These are phyloP conservation scores for Nephotettix cincticeps DNA, from an alignment of 1,140 invertebrate genomes.

Conservation along the genomic window DNA sequence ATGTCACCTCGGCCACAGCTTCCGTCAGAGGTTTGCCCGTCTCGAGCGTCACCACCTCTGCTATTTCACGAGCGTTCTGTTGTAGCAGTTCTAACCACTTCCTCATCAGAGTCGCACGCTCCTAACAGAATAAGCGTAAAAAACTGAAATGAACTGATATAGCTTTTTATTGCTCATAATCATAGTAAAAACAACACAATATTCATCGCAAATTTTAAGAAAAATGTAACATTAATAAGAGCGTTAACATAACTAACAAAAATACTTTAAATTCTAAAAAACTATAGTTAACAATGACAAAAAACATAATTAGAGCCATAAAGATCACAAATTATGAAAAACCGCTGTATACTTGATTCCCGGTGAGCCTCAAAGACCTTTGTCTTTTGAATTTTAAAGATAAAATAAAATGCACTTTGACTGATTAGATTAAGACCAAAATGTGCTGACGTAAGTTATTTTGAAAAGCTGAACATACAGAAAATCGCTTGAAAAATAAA, in stretches of 20 bases:
- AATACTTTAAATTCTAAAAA: too few species aligned
- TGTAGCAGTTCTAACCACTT: slow-evolving; percentile 79
- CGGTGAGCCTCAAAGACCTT: background rate
- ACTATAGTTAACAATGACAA: background rate
- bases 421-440: background rate
- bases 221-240: background rate
- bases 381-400: too few species aligned
- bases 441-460: background rate
- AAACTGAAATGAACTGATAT: too few species aligned
- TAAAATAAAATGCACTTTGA: too few species aligned
- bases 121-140: too few species aligned
- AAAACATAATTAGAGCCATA: background rate
- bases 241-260: too few species aligned
- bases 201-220: background rate
- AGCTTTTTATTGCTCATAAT: too few species aligned
- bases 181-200: background rate
- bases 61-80: slow-evolving; percentile 71
- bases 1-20: slow-evolving; percentile 83
- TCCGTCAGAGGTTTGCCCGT: slow-evolving; percentile 90
- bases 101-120: slow-evolving; percentile 55
- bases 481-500: background rate
- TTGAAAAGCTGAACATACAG: too few species aligned
- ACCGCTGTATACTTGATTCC: background rate
- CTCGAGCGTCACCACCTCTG: slow-evolving; percentile 81
- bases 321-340: background rate